Conservation (phyloP, 2,888 invertebrate species). For the Nomada fucata region DNA sequence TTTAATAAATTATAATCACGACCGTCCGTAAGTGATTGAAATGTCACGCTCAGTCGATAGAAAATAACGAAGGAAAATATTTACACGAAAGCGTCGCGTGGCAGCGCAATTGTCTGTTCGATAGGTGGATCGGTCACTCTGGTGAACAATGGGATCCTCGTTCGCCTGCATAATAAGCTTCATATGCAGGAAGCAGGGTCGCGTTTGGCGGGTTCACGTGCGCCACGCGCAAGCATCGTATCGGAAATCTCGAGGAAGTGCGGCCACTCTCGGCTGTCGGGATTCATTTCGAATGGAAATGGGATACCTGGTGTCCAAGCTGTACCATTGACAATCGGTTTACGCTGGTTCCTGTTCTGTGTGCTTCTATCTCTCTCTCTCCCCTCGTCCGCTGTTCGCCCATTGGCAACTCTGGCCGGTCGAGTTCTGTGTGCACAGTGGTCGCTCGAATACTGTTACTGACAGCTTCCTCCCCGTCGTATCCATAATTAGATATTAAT, state of each 20-base stretch:
- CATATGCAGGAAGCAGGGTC: constrained; percentile 43
- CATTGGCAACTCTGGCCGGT: constrained; percentile 34
- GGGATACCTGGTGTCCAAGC: constrained; percentile 60
- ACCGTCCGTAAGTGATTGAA: too few relatives aligned
- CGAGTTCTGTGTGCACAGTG: constrained; percentile 29
- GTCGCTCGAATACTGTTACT: constrained; percentile 51
- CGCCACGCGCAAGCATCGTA: constrained; percentile 48
- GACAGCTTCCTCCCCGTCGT: constrained; percentile 51
- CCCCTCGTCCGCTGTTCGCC: not conserved
- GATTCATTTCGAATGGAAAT: constrained; percentile 75
- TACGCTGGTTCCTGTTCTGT: constrained; percentile 51
- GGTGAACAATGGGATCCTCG: constrained; percentile 30
- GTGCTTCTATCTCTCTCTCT: constrained; percentile 62
- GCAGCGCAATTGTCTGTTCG: constrained; percentile 3
- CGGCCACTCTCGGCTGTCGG: constrained; percentile 55
- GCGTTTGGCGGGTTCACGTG: constrained; percentile 42
- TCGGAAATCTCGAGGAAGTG: constrained; percentile 67
- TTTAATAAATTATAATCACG: too few relatives aligned
- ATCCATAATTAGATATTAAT: constrained; percentile 62
- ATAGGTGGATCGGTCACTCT: not conserved
- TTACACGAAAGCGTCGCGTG: not conserved
- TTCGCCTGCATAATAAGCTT: constrained; percentile 56
- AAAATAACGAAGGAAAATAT: too few relatives aligned
- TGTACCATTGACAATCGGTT: constrained; percentile 65
- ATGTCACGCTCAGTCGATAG: too few relatives aligned